These are phyloP conservation scores for Micromussa lordhowensis DNA, from an alignment of 92 coral and sea anemone species.

Conservation along the genomic window DNA sequence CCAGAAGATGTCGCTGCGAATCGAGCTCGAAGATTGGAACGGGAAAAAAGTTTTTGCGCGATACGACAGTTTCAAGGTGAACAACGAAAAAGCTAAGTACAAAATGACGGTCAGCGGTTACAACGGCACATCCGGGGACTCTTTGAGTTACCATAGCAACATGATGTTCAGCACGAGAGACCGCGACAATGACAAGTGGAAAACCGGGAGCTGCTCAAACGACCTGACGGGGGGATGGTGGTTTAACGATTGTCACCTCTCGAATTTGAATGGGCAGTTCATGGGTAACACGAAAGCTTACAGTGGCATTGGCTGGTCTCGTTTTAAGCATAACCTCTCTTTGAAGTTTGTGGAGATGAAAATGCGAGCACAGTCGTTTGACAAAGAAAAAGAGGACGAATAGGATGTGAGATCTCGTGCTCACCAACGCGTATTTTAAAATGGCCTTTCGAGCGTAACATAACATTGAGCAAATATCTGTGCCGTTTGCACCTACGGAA, in stretches of 20 bases:
- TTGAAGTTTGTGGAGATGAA: conserved; percentile 78
- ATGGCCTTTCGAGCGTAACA: background rate
- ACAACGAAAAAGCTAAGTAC: conserved; percentile 61
- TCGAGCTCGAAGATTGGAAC: conserved; percentile 72
- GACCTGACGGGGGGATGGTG: conserved; percentile 88
- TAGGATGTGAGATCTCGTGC: too few relatives aligned
- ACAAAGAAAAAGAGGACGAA: conserved; percentile 30
- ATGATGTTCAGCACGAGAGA: conserved; percentile 87
- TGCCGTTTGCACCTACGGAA: too few relatives aligned
- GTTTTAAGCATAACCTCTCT: conserved; percentile 71
- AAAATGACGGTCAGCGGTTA: conserved; percentile 60
- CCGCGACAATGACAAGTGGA: conserved; percentile 70
- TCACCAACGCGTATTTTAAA: background rate
- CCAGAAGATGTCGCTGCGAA: conserved; percentile 51
- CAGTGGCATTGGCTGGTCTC: conserved; percentile 78
- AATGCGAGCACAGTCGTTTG: conserved; percentile 44
- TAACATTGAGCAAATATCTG: background rate
- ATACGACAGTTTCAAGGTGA: conserved; percentile 62
- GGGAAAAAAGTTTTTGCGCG: conserved; percentile 56
- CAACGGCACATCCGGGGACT: conserved; percentile 71
- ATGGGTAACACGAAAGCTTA: conserved; percentile 72
- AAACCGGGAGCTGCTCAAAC: conserved; percentile 59
- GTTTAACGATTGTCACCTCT: conserved; percentile 82
- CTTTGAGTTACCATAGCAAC: conserved; percentile 74
- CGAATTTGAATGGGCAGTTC: conserved; percentile 84